These are phyloP conservation scores for Elysia crispata DNA, from an alignment of 2,888 invertebrate genomes.

Conservation along the genomic window DNA sequence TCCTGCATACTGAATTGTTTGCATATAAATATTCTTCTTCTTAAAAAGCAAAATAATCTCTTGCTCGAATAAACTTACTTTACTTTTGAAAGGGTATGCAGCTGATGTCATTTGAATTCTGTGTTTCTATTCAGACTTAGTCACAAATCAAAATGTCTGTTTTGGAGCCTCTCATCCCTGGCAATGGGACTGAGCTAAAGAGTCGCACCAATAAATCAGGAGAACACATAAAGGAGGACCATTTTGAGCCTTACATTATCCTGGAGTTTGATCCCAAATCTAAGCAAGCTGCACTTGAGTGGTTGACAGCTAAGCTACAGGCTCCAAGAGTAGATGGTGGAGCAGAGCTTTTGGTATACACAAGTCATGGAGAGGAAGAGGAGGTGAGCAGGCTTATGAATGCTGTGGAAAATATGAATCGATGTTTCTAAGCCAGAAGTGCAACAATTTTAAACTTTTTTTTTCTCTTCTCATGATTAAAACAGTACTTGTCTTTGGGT, in stretches of 20 bases:
- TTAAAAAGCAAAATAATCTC: too few species aligned
- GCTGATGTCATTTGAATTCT: background rate
- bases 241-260: constrained; percentile 68
- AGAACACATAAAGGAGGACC: constrained; percentile 12
- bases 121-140: background rate
- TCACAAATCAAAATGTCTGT: background rate
- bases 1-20: too few species aligned
- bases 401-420: too few species aligned
- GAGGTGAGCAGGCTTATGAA: constrained; percentile 55
- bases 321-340: constrained; percentile 62
- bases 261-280: constrained; percentile 68
- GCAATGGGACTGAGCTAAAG: background rate
- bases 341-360: constrained; percentile 65
- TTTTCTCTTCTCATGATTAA: too few species aligned
- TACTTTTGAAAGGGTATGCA: too few species aligned
- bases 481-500: background rate
- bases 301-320: constrained; percentile 70
- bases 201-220: background rate
- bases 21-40: too few species aligned
- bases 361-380: constrained; percentile 65
- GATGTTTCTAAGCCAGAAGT: too few species aligned
- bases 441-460: too few species aligned
- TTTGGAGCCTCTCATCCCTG: background rate
- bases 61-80: too few species aligned
- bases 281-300: constrained; percentile 67